These are phyloP conservation scores for Chouioia cunea DNA, from an alignment of 2,888 invertebrate genomes.

Conservation along the genomic window DNA sequence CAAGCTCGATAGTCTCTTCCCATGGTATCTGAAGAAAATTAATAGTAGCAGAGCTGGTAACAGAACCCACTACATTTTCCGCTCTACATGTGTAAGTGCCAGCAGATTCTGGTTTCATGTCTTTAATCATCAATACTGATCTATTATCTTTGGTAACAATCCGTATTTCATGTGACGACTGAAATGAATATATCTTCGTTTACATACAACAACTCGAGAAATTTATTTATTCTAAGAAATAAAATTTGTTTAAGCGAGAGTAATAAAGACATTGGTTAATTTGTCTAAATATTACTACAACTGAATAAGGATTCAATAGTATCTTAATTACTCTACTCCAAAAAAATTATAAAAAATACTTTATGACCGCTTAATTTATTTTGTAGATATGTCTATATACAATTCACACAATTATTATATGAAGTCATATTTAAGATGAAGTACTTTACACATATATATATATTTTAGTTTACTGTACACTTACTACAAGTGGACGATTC, in stretches of 20 bases:
- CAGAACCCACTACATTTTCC: constrained; percentile 90
- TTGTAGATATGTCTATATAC: too few species aligned
- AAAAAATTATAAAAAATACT: too few species aligned
- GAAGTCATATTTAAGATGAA: constrained; percentile 4
- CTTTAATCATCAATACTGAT: constrained; percentile 83
- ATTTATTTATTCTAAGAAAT: too few species aligned
- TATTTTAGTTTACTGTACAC: constrained; percentile 53
- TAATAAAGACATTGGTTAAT: too few species aligned
- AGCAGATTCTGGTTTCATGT: constrained; percentile 77
- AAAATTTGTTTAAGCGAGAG: too few species aligned
- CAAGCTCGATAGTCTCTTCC: constrained; percentile 74
- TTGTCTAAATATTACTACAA: too few species aligned
- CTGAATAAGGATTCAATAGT: too few species aligned
- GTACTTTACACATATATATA: too few species aligned
- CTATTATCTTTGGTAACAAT: constrained; percentile 82
- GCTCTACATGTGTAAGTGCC: constrained; percentile 90
- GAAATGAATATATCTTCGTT: constrained; percentile 37
- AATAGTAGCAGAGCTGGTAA: constrained; percentile 85
- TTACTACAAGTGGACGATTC: constrained; percentile 76
- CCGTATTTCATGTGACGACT: constrained; percentile 77
- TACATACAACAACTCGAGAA: background rate
- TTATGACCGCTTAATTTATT: too few species aligned
- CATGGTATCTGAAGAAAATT: constrained; percentile 73
- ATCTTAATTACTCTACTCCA: too few species aligned
- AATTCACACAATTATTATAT: constrained; percentile 6